Percentiles rank a stretch among this genome's conserved stretches.
phyloP scores from a whole-genome alignment of 2,797 vertebrate species.

The Onychomys leucogaster region DNA sequence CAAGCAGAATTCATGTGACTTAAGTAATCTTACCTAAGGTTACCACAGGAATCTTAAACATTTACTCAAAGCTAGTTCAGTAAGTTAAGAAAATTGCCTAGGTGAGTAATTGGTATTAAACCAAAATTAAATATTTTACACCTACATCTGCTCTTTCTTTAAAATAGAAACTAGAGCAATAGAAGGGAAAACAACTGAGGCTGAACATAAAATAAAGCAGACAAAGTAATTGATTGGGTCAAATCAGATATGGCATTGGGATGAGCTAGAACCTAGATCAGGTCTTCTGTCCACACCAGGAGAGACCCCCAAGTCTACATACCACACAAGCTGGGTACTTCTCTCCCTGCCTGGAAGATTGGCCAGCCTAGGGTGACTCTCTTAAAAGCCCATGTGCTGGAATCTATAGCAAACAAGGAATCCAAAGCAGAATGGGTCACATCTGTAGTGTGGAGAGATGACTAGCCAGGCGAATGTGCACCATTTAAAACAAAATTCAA shows the following conservation, averaged over 20 bases:
- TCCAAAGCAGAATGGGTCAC: neutral
- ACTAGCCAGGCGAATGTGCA: neutral
- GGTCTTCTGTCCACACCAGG: conserved; percentile 62
- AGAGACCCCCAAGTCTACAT: conserved; percentile 9
- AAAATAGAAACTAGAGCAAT: conserved; percentile 79
- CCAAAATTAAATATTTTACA: conserved; percentile 77
- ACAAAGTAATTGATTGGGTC: conserved; percentile 70
- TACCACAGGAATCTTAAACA: conserved; percentile 54
- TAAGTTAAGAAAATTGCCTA: conserved; percentile 69
- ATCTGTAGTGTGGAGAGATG: neutral
- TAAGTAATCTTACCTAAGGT: conserved; percentile 52
- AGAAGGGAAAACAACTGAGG: conserved; percentile 74
- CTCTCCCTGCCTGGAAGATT: neutral
- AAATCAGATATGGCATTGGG: conserved; percentile 70
- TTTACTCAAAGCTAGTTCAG: conserved; percentile 54
- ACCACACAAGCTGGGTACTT: neutral
- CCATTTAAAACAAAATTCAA: neutral
- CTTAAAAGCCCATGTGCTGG: neutral
- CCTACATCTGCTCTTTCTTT: conserved; percentile 73
- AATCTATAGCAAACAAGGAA: neutral
- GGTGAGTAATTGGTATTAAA: conserved; percentile 73
- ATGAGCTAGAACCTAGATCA: conserved; percentile 57
- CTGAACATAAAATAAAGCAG: conserved; percentile 76
- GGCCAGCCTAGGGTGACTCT: neutral
- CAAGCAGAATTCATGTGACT: conserved; percentile 42